Base-by-base conservation (phyloP, 2,797 vertebrate genomes). In the Mormyrus hasselquistii region DNA sequence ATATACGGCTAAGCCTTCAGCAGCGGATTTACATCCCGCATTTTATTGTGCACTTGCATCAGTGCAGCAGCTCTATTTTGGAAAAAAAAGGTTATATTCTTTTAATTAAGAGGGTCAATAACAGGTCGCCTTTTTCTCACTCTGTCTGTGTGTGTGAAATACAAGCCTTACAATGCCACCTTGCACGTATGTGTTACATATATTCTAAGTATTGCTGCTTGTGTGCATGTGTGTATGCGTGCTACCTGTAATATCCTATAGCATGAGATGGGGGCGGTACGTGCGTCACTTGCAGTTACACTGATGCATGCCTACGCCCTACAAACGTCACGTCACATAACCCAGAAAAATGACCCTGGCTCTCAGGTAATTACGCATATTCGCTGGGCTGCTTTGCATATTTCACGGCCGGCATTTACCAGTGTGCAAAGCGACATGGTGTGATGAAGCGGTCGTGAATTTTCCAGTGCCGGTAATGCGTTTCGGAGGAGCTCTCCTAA, bases 311-410 rank as follows among this genome's bases (percentile, higher is more conserved):
- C 91, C 91, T 41, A 92, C 95, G 94, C 95, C 94, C 95, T 93
- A 95, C 94, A 95, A 96, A 96, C 65, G 92, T 95, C 94, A 95
- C 93, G 93, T 93, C 44, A 50, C 92, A 95, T 96, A 96, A 96
- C 92, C 93, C 92, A 95, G 95, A 93, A 93, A 96, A 96, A 95
- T 95, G 94, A 95, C 91, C 92, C 93, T 92, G 91, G 57, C 92
- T 95, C 94, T 90, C 95, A 92, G 93, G 95, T 95, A 96, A 95
- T 95, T 94, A 94, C 9, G 52, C 94, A 95, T 96, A 95, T 96
- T 96, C 94, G 94, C 95, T 87, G 92, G 79, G 87, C 89, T 95
- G 89, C 92, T 96, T 95, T 96, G 94, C 94, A 95, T 95, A 95
- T 89, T 16, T 41, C 0, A 10, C 91, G 93, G 92, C 91, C 88